Percentiles rank a stretch among this genome's conserved stretches.
Evolutionary conservation across 2,113 vertebrate genomes (phyloP).

Genomic region (Trinectes maculatus): DNA sequence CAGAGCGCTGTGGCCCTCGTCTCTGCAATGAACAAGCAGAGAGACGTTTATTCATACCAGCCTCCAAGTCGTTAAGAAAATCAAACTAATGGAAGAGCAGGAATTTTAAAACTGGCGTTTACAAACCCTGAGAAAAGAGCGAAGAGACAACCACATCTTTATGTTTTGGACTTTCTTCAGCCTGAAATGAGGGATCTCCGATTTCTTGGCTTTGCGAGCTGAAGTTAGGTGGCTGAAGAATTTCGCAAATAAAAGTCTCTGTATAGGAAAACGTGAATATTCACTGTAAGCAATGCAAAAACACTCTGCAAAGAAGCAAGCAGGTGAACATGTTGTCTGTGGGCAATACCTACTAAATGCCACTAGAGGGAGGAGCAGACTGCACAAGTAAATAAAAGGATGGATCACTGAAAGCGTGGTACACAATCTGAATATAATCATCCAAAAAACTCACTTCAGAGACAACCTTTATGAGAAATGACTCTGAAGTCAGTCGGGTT

Average conservation of each 20-base stretch:
- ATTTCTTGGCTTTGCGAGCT: slow-evolving; percentile 97
- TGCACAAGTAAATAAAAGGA: background rate
- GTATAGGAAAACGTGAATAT: slow-evolving; percentile 32
- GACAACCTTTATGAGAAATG: background rate
- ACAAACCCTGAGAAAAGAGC: slow-evolving; percentile 94
- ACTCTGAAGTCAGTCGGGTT: too few species aligned
- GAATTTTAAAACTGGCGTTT: too few species aligned
- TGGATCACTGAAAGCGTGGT: background rate
- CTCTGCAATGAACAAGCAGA: slow-evolving; percentile 80
- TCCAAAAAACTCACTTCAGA: background rate
- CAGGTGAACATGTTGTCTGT: background rate
- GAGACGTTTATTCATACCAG: background rate
- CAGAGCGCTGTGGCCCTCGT: slow-evolving; percentile 95
- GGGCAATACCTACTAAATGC: background rate
- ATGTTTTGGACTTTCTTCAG: slow-evolving; percentile 99
- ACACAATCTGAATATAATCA: background rate
- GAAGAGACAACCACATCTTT: slow-evolving; percentile 98
- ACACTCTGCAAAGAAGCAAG: background rate
- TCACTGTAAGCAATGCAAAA: background rate
- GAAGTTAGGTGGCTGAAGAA: slow-evolving; percentile 98
- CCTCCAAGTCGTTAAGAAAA: background rate
- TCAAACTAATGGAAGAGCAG: background rate
- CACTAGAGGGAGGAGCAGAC: slow-evolving; percentile 23
- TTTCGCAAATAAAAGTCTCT: slow-evolving; percentile 97
- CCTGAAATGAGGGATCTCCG: slow-evolving; percentile 96